These are phyloP conservation scores for Parotocinclus haroldoi DNA, from an alignment of 2,797 vertebrate genomes.

Conservation along the genomic window DNA sequence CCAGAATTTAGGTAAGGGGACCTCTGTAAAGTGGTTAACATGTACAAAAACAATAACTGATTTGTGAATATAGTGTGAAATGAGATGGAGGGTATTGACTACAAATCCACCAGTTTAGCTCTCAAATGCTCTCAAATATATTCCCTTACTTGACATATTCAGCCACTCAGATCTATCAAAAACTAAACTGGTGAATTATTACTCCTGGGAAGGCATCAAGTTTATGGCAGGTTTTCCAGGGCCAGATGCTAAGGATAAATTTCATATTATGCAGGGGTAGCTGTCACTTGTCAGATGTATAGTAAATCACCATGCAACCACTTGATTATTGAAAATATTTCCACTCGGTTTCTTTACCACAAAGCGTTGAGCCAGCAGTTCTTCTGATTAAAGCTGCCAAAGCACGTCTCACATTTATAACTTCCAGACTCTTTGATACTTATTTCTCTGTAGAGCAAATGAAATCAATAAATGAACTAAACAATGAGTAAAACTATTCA, in stretches of 20 bases:
- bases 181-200: too few relatives aligned
- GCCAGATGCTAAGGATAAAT: slow-evolving; percentile 25
- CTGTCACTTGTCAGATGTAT: slow-evolving; percentile 53
- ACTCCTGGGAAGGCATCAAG: background rate
- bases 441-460: too few relatives aligned
- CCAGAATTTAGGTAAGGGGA: slow-evolving; percentile 40
- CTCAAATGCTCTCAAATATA: too few relatives aligned
- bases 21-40: slow-evolving; percentile 28
- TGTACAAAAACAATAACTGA: slow-evolving; percentile 9
- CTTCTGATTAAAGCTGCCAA: slow-evolving; percentile 51
- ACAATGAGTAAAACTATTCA: too few relatives aligned
- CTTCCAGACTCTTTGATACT: too few relatives aligned
- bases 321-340: slow-evolving; percentile 39
- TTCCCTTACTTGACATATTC: background rate
- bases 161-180: too few relatives aligned
- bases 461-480: too few relatives aligned
- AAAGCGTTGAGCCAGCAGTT: slow-evolving; percentile 57
- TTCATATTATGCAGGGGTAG: slow-evolving; percentile 14
- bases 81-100: background rate
- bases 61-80: background rate
- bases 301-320: slow-evolving; percentile 44
- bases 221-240: slow-evolving; percentile 21
- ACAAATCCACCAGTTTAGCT: background rate
- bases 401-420: slow-evolving; percentile 21
- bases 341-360: slow-evolving; percentile 41